Base-by-base conservation (phyloP, 2,888 invertebrate genomes). In the Serripes groenlandicus region DNA sequence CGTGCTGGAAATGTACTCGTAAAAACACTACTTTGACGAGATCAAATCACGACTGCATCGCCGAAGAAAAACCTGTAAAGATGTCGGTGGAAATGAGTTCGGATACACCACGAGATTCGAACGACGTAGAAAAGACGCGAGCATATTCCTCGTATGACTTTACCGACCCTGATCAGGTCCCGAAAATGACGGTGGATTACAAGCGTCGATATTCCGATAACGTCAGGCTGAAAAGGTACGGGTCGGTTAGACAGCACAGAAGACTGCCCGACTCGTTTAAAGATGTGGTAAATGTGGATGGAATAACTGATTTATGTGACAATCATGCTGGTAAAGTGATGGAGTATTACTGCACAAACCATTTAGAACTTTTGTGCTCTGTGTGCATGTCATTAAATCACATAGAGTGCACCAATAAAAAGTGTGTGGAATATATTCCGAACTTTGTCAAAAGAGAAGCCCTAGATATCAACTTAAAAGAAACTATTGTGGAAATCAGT, bases 1-100 rank as follows among this genome's bases (percentile, higher is more conserved):
- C 9, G 28, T 66, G 66, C 42, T 42, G 42, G 66, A 66, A 66
- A 42, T 66, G 66, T 66, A 42, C 42, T 5, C 42, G 42, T 23
- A 66, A 23, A 15, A 42, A 66, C 23, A 26, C 42, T 1, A 9
- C 34, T 7, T 11, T 23, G 0, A 66, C 0, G 2, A 9, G 9
- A 26, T 66, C 66, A 28, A 66, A 30, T 23, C 1, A 23, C n/a
- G 26, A 42, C 23, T 23, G 28, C 28, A 42, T 23, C 9, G 15
- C 23, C 11, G 42, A 42, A 23, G 32, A 26, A 66, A 18, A 1
- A 1, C 4, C 5, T n/a, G 42, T 23, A 9, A 26, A 18, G 3
- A n/a, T 18, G 0, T 7, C 42, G 3, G 11, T 15, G 42, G 42
- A 66, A 5, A 42, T 21, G 21, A 28, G 23, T 26, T 23, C 35